These are phyloP conservation scores for Galaxias olidus DNA, from an alignment of 2,797 vertebrate species.

Conservation along the genomic window DNA sequence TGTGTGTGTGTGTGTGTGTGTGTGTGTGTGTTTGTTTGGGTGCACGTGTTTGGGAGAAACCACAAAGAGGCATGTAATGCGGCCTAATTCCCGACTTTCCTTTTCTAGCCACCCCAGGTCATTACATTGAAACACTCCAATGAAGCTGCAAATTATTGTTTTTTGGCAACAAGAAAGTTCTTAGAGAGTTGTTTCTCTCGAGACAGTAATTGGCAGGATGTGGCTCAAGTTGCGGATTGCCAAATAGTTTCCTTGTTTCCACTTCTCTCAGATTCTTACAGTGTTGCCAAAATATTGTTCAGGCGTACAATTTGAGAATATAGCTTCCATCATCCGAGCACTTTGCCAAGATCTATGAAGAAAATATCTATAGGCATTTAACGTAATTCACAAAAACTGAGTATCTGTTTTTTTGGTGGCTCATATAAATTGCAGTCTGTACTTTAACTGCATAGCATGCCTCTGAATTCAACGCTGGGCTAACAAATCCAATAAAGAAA, in stretches of 20 bases:
- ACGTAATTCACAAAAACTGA: too few species aligned
- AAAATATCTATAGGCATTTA: too few species aligned
- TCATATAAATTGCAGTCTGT: too few species aligned
- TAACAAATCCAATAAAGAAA: too few species aligned
- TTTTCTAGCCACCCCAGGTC: slow-evolving; percentile 55
- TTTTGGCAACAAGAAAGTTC: slow-evolving; percentile 58
- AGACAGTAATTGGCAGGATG: slow-evolving; percentile 56
- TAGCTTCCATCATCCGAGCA: too few species aligned
- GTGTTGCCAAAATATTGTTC: neutral
- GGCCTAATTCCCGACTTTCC: slow-evolving; percentile 49
- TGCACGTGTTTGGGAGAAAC: slow-evolving; percentile 3
- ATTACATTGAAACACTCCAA: slow-evolving; percentile 69
- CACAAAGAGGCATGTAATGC: slow-evolving; percentile 44
- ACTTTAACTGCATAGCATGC: neutral
- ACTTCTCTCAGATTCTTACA: neutral
- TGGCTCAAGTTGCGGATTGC: slow-evolving; percentile 30
- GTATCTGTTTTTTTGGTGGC: too few species aligned
- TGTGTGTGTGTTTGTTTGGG: neutral
- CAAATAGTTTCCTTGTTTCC: slow-evolving; percentile 30
- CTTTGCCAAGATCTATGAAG: too few species aligned
- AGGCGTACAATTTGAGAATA: neutral
- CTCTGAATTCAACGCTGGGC: neutral
- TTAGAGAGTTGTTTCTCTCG: slow-evolving; percentile 55
- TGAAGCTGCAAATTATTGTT: slow-evolving; percentile 70
- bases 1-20: slow-evolving; percentile 2